Evolutionary conservation across 2,113 vertebrate species (phyloP).

Genomic region (Trichomycterus rosablanca): DNA sequence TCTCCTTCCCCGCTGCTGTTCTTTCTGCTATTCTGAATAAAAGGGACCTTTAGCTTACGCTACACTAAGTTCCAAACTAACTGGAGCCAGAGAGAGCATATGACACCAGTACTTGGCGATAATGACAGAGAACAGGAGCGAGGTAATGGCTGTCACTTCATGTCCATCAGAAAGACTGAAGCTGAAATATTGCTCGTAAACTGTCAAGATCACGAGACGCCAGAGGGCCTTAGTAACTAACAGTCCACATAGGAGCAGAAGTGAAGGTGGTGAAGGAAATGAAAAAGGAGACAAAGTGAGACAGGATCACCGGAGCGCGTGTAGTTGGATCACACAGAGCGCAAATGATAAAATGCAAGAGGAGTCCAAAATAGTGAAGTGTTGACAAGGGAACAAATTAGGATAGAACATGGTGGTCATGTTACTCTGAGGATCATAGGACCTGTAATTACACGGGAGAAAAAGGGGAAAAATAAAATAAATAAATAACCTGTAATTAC

Average conservation of each 20-base stretch:
- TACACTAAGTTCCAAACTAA: conserved; percentile 19
- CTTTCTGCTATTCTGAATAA: conserved; percentile 2
- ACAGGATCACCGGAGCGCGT: conserved; percentile 1
- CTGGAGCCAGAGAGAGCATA: conserved; percentile 6
- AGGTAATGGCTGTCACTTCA: conserved; percentile 33
- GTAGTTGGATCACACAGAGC: conserved; percentile 4
- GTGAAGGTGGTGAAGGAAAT: conserved; percentile 3
- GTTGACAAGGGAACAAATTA: conserved; percentile 24
- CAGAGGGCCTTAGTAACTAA: conserved; percentile 26
- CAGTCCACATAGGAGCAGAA: conserved; percentile 20
- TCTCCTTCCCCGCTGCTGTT: neutral
- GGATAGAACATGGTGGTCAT: neutral
- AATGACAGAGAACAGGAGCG: conserved; percentile 28
- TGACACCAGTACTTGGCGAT: conserved; percentile 11
- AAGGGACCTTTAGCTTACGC: neutral
- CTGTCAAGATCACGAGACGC: conserved; percentile 31
- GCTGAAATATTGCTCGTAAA: conserved; percentile 40
- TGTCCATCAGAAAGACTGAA: conserved; percentile 27
- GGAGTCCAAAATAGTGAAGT: conserved; percentile 5
- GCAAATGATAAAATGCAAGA: conserved; percentile 20
- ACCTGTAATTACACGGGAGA: no score
- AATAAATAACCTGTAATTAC: no score
- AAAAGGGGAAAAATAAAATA: no score
- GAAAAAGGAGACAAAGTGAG: neutral
- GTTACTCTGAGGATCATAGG: conserved; percentile 17